Percentiles rank a stretch among this genome's conserved stretches.
These are phyloP conservation scores for Polyergus mexicanus DNA, from an alignment of 1,140 invertebrate species.

Conservation along the genomic window DNA sequence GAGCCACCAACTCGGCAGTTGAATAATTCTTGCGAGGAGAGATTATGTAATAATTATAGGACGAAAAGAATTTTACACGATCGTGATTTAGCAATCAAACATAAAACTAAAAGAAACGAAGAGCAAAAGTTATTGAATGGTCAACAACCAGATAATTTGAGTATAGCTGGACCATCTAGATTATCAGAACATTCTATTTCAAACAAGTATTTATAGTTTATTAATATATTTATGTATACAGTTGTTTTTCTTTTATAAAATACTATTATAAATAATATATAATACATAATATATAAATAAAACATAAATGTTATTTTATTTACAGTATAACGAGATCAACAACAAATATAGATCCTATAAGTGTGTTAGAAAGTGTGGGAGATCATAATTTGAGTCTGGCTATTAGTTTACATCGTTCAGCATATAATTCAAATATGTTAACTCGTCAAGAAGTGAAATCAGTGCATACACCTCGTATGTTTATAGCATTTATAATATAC, in stretches of 20 bases:
- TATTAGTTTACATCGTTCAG: conserved; percentile 61
- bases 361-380: conserved; percentile 55
- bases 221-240: not conserved
- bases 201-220: conserved; percentile 61
- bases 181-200: conserved; percentile 78
- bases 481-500: conserved; percentile 27
- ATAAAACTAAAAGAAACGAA: conserved; percentile 76
- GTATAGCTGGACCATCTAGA: conserved; percentile 83
- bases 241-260: not conserved
- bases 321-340: conserved; percentile 67
- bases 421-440: conserved; percentile 69
- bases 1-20: conserved; percentile 61
- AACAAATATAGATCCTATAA: conserved; percentile 31
- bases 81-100: conserved; percentile 71
- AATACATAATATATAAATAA: not conserved
- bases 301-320: conserved; percentile 42
- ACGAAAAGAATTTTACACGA: conserved; percentile 74
- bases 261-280: not conserved
- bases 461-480: conserved; percentile 73
- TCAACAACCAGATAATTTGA: conserved; percentile 74
- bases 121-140: conserved; percentile 72
- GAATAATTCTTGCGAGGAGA: conserved; percentile 64
- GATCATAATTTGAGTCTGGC: conserved; percentile 66
- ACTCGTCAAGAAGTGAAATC: conserved; percentile 72
- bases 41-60: conserved; percentile 73